These are phyloP conservation scores for Pseudeuparius sepicola DNA, from an alignment of 2,888 invertebrate species.

Conservation along the genomic window DNA sequence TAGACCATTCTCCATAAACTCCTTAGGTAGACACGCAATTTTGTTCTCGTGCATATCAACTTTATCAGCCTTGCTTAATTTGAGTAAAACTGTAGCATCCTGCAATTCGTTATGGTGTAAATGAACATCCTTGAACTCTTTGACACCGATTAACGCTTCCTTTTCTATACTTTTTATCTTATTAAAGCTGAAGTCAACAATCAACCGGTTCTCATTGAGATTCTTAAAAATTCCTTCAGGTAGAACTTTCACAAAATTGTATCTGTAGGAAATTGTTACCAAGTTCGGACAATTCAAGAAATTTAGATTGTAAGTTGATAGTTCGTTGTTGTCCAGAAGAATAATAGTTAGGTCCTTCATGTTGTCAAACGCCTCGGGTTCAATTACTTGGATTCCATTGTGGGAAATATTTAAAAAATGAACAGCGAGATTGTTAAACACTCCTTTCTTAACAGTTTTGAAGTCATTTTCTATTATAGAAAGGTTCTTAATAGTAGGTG, in stretches of 20 bases:
- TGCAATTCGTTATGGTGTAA: conserved; percentile 29
- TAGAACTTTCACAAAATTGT: conserved; percentile 29
- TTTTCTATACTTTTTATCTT: conserved; percentile 27
- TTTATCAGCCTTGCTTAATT: conserved; percentile 24
- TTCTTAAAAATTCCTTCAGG: conserved; percentile 24
- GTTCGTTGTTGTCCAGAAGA: conserved; percentile 28
- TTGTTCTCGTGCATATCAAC: conserved; percentile 27
- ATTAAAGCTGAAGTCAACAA: conserved; percentile 29
- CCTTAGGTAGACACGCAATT: conserved; percentile 27
- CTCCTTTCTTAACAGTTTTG: conserved; percentile 24
- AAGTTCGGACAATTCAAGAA: conserved; percentile 28
- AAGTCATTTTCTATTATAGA: conserved; percentile 28
- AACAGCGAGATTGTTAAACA: conserved; percentile 27
- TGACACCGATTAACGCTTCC: conserved; percentile 25
- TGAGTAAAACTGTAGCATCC: conserved; percentile 21
- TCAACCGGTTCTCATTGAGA: conserved; percentile 22
- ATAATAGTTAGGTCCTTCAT: conserved; percentile 26
- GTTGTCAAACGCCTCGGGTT: conserved; percentile 27
- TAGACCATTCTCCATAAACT: conserved; percentile 27
- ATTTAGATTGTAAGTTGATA: conserved; percentile 25
- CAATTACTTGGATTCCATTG: conserved; percentile 27
- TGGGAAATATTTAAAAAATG: conserved; percentile 27
- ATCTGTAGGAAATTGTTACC: conserved; percentile 24
- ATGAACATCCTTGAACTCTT: conserved; percentile 26
- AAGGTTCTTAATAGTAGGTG: conserved; percentile 22